Evolutionary conservation across 2,113 vertebrate genomes (phyloP), one percentile per base, ranked within the genome.

Genomic region (Eonycteris spelaea): DNA sequence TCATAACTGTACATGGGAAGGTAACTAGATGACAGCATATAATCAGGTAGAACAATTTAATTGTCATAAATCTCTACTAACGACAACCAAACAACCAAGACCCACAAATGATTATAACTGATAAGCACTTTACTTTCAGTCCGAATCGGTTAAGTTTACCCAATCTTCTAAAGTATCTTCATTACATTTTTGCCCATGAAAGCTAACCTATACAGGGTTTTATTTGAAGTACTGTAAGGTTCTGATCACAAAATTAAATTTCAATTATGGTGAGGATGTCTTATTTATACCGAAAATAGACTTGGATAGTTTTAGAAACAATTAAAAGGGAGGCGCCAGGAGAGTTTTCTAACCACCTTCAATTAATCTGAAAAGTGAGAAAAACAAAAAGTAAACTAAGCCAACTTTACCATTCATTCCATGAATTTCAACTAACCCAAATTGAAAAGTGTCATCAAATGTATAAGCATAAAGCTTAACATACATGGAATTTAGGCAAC

Each of bases 21-120:
- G 5, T 0, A 9, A 30, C 8, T 0, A 16, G 19, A 16, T 0
- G 8, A 55, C 33, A 26, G 35, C n/a, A 28, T 7, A 5, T 0
- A 1, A 14, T 18, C 38, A 2, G 7, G 2, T 7, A 40, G 71
- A 18, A n/a, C 7, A 0, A 22, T 3, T 38, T 0, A 1, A 8
- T 0, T 11, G 51, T 73, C 61, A 26, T 11, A 51, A 11, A 35
- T 6, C 21, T 30, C 57, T 6, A 6, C 67, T 5, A 4, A 19
- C 2, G 22, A 45, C 19, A n/a, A 6, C 12, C 57, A 28, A 48
- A 67, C 16, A 24, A 19, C 28, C 53, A 14, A 45, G 40, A 8
- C 2, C 30, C 55, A 40, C 68, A 8, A 0, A 79, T 0, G 38
- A 1, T 3, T 7, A 43, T 7, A 0, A 4, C 6, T 0, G 22